Evolutionary conservation across 2,797 vertebrate genomes (phyloP), one percentile per base, ranked within the genome.

Genomic region (Hydrolagus colliei): DNA sequence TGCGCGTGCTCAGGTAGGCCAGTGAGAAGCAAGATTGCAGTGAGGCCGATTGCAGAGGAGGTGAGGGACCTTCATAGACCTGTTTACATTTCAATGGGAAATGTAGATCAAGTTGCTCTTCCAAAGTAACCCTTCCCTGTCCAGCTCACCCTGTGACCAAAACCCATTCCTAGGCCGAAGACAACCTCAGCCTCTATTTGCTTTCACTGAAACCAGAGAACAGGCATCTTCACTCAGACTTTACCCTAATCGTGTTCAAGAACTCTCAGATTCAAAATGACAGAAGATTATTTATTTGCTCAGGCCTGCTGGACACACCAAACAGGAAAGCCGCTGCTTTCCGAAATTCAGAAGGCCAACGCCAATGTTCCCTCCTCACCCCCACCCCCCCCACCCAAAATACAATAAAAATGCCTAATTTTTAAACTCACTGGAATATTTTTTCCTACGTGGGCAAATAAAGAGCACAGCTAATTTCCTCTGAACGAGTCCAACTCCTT

Each of bases 201-300:
- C 67, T 68, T 65, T 52, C 35, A 67, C 35, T 82, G 79, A 67
- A 11, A 82, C 32, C 9, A 62, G 68, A 20, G 79, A 18, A 27
- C 65, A 32, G 4, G 63, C 14, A 18, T 68, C 79, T 82, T 35
- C 14, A 67, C 11, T 67, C 22, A 35, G 63, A 32, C 4, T 41
- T 52, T 41, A n/a, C 22, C 22, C 5, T 6, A 11, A 18, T 12
- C 12, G 22, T 32, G 41, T 14, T 71, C 18, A 3, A 2, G 9
- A 84, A 71, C 62, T 20, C 62, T 35, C 27, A 68, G 79, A 67
- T 35, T 82, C 11, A 68, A 67, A 71, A 20, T 18, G 41, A 52
- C 79, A 71, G 65, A 35, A 84, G 20, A 65, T 18, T 41, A 84
- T 71, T 84, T 63, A 71, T 68, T 84, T 84, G 14, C 65, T 84